Base-by-base conservation (phyloP, 2,113 vertebrate species). In the Chloebia gouldiae region DNA sequence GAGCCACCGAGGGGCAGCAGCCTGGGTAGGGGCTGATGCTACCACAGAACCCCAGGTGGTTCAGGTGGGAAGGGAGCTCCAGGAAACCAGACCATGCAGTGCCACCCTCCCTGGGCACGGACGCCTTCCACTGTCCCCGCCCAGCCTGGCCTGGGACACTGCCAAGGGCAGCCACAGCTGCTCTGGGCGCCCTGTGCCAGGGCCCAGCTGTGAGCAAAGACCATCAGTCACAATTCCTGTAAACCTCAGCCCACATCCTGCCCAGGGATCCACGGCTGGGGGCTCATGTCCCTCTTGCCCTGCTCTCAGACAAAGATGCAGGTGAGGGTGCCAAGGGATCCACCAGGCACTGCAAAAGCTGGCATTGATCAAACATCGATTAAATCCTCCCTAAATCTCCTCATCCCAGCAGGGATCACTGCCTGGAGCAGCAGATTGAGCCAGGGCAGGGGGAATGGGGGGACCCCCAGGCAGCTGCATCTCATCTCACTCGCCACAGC, bases 201-300 rank as follows among this genome's bases (percentile, higher is more conserved):
- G 51, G 13, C 33, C n/a, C n/a, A n/a, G n/a, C 31, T 83, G 47
- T 9, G 21, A 49, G 40, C 28, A 42, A 19, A 15, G 15, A 6
- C 2, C 44, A 7, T 19, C 20, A 18, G 7, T 0, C 13, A 45
- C 6, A 75, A 37, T 5, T 25, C 56, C 73, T 8, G 33, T 4
- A 20, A 27, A 19, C 6, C 65, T 47, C 70, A n/a, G 75, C 63
- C 49, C 27, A 2, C 0, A 0, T 17, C 54, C 63, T 25, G 30
- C 51, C 59, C 10, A 1, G 54, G 8, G 12, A 42, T 24, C 5
- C 3, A 4, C 3, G 27, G 23, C 3, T 37, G 33, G 56, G 53
- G 22, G 6, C 0, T 39, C 11, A 0, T 1, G 6, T 2, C 5
- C 40, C 27, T 45, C 45, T 2, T 0, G 3, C 12, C 0, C 33